Evolutionary conservation across 1,140 invertebrate genomes (phyloP).

Genomic region (Aphelinus atriplicis): DNA sequence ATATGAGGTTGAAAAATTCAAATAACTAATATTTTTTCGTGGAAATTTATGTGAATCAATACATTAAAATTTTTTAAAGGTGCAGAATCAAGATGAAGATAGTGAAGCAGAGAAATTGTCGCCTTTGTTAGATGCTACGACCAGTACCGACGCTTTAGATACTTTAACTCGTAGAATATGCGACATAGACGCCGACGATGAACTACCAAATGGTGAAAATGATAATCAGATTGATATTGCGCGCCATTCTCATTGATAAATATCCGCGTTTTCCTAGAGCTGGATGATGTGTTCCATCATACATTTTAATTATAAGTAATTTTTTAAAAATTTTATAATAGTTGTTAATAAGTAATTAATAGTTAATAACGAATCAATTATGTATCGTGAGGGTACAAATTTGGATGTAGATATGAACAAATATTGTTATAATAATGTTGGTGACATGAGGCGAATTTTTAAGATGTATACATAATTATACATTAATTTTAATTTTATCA

Average conservation of each 20-base stretch:
- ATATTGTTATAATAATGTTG: slow-evolving; percentile 6
- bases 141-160: slow-evolving; percentile 61
- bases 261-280: neutral
- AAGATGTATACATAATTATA: neutral
- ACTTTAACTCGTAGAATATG: slow-evolving; percentile 53
- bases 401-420: slow-evolving; percentile 6
- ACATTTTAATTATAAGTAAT: slow-evolving; percentile 15
- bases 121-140: slow-evolving; percentile 72
- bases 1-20: slow-evolving; percentile 62
- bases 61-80: slow-evolving; percentile 43
- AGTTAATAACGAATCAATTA: no score
- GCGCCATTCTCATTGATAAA: slow-evolving; percentile 58
- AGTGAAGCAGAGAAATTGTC: slow-evolving; percentile 84
- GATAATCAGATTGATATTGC: slow-evolving; percentile 53
- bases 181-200: slow-evolving; percentile 60
- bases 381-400: neutral
- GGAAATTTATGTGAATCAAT: neutral
- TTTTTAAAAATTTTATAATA: slow-evolving; percentile 15
- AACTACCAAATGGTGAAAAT: slow-evolving; percentile 56
- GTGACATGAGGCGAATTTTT: slow-evolving; percentile 1
- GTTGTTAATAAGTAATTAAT: slow-evolving; percentile 17
- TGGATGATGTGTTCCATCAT: slow-evolving; percentile 16
- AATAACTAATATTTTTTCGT: neutral
- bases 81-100: slow-evolving; percentile 74
- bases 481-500: no score